These are phyloP conservation scores for Augochlora pura DNA, from an alignment of 1,140 invertebrate species.

Conservation along the genomic window DNA sequence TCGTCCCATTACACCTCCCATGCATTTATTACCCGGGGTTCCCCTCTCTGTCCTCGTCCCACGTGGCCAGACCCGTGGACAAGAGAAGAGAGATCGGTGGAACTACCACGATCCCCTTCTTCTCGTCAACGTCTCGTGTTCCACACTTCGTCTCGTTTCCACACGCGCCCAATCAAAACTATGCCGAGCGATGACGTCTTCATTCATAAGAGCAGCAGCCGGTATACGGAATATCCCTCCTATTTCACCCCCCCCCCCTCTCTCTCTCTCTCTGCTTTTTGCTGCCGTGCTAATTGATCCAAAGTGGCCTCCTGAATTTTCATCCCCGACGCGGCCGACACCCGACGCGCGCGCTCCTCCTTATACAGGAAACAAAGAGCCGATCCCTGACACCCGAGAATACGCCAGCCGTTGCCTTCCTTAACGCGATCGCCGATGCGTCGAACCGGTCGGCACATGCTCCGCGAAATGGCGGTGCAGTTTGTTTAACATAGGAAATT, in stretches of 20 bases:
- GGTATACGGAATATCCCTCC: background rate
- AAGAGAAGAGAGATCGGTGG: constrained; percentile 7
- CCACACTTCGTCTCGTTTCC: constrained; percentile 47
- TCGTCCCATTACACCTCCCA: constrained; percentile 57
- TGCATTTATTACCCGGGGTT: constrained; percentile 59
- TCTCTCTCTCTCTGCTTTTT: no score
- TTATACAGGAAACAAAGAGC: background rate
- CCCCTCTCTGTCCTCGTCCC: constrained; percentile 27
- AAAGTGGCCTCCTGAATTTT: constrained; percentile 48
- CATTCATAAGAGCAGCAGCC: constrained; percentile 46
- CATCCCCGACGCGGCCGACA: background rate
- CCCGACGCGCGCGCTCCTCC: constrained; percentile 2
- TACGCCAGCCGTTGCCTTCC: background rate
- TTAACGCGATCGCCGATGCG: background rate
- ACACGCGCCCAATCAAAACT: constrained; percentile 51
- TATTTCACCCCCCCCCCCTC: constrained; percentile 14
- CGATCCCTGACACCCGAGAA: background rate
- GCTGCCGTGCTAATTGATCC: constrained; percentile 56
- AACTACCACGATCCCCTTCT: constrained; percentile 52
- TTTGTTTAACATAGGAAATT: no score
- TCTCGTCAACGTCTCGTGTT: constrained; percentile 63
- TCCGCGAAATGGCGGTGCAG: no score
- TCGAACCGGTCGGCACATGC: no score
- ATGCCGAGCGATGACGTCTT: constrained; percentile 59
- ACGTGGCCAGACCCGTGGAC: background rate